Conservation (phyloP, 1,140 invertebrate genomes). For the Lepidurus apus region DNA sequence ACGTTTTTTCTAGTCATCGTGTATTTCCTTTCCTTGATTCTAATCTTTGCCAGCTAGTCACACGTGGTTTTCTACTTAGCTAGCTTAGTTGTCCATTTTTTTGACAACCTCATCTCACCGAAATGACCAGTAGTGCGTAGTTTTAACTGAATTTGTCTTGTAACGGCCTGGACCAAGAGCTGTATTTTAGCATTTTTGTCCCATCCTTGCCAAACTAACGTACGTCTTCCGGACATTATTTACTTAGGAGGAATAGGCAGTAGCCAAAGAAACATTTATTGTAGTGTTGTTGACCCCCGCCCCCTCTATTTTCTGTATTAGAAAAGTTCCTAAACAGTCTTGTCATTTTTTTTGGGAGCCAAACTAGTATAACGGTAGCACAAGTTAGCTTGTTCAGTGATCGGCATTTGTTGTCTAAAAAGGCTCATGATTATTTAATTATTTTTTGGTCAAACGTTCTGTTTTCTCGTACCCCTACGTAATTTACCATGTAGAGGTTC, state of each 20-base stretch:
- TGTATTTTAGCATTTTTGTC: neutral
- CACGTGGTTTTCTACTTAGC: neutral
- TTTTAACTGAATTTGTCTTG: neutral
- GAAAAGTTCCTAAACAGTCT: too few species aligned
- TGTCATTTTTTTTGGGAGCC: too few species aligned
- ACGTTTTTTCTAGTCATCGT: conserved; percentile 21
- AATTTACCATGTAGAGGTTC: neutral
- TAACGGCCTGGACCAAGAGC: neutral
- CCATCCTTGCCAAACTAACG: neutral
- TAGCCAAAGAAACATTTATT: conserved; percentile 3
- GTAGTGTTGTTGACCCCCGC: neutral
- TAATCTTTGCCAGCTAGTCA: neutral
- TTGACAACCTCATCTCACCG: too few species aligned
- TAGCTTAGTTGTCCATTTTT: neutral
- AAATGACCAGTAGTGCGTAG: neutral
- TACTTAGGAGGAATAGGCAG: neutral
- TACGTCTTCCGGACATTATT: conserved; percentile 1
- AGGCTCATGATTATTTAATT: too few species aligned
- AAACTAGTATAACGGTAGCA: too few species aligned
- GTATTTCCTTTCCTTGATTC: conserved; percentile 12
- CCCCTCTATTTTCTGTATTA: neutral
- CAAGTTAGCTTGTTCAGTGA: too few species aligned
- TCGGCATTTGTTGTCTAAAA: too few species aligned
- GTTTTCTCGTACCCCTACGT: too few species aligned
- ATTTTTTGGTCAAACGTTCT: too few species aligned